Base-by-base conservation (phyloP, 2,888 invertebrate species). In the Kuschelorhynchus macadamiae region DNA sequence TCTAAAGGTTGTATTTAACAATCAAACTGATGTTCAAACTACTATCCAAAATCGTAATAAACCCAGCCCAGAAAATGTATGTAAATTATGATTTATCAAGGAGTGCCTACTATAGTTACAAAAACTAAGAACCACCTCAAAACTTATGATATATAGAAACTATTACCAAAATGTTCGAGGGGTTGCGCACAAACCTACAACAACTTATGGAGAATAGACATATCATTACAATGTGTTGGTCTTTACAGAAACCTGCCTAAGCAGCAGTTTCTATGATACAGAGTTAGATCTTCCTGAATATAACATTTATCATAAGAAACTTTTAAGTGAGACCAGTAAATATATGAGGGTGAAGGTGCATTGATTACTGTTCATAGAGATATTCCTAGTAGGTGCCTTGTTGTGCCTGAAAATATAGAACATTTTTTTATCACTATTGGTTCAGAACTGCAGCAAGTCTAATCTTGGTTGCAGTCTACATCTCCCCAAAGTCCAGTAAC, bases 1-100 rank as follows among this genome's bases (percentile, higher is more conserved):
- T 25, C 7, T 25, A 7, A 25, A 25, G 25, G 25, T 25, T 25
- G 25, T 25, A 25, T 7, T 25, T 25, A 25, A 25, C 25, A 25
- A 7, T 25, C 25, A 25, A 25, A 25, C 25, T 7, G 25, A 25
- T 25, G 25, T 25, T 25, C n/a, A n/a, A n/a, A n/a, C n/a, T n/a
- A n/a, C n/a, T n/a, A n/a, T n/a, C n/a, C n/a, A n/a, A n/a, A n/a
- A 7, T 7, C 25, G 3, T 5, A 25, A 7, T 25, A 25, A 25
- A 7, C 25, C 7, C 7, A 25, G 7, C 4, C 25, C 25, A 25
- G 4, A 25, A 5, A 25, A 25, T 3, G 25, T 25, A 5, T 25
- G 25, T 25, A 7, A 25, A 25, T 25, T 7, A 25, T 50, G 1
- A 39, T 39, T 60, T 57, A 36, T 12, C 36, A 36, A 12, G 36